Conservation (phyloP, 2,113 vertebrate species). For the Sphaerodactylus townsendi region DNA sequence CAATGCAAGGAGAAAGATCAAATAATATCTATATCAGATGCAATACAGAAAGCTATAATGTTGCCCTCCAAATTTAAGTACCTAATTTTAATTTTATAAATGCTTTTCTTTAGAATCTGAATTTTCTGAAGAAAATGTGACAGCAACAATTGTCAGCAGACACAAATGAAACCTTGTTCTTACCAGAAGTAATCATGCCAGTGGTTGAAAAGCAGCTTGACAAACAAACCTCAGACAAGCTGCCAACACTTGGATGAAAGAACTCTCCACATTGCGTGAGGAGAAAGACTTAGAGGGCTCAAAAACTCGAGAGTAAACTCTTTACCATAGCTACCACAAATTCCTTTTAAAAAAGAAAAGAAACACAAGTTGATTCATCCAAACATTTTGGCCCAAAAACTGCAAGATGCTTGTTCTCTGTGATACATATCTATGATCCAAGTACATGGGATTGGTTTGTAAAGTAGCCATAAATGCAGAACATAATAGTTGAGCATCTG, state of each 20-base stretch:
- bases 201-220: background rate
- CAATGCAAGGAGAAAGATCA: background rate
- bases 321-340: background rate
- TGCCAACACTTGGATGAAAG: background rate
- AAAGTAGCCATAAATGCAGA: background rate
- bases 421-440: background rate
- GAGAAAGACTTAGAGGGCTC: background rate
- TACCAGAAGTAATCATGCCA: background rate
- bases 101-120: background rate
- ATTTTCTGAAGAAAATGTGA: background rate
- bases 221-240: background rate
- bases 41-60: background rate
- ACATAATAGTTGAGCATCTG: background rate
- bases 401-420: background rate
- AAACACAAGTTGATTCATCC: background rate
- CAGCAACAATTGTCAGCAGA: background rate
- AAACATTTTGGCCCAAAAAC: background rate
- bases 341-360: background rate
- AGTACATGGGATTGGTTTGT: background rate
- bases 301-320: background rate
- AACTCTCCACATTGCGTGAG: background rate
- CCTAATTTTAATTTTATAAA: rapidly evolving
- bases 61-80: background rate
- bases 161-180: background rate
- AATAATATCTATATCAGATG: background rate